Evolutionary conservation across 2,113 vertebrate genomes (phyloP), one percentile per base, ranked within the genome.

Genomic region (Scopus umbretta): DNA sequence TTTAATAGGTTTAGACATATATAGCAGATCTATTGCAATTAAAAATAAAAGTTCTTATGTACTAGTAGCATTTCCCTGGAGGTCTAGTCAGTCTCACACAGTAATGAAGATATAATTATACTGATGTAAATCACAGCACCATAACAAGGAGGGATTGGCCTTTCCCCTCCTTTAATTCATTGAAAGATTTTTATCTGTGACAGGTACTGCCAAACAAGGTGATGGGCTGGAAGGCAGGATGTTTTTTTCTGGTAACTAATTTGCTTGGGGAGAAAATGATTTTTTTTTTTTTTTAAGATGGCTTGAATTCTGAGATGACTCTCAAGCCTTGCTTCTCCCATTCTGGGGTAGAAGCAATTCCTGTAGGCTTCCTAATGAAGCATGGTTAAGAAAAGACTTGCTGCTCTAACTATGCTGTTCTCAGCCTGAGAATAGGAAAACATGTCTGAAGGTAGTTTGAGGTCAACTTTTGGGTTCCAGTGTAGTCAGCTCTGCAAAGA

Each of bases 91-190:
- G 85, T 98, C 97, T 98, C 91, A 97, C 96, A 95, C 90, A 94
- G 97, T 95, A 97, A 97, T 88, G 97, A 98, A 98, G 97, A 98
- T 97, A 94, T 97, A 97, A 98, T 98, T 98, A 98, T 95, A 97
- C 97, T 97, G 97, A 98, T 98, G 98, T 97, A 98, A 98, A 98
- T 98, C 92, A n/a, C 86, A 96, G 96, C 75, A 63, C 95, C 96
- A 95, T 97, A 98, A 96, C 97, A 96, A 87, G 88, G 56, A 97
- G 97, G 96, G 96, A 95, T 92, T 97, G 97, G 95, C 97, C 97
- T 98, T 98, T 98, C 94, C 90, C 96, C 95, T 97, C 81, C 79
- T 86, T 96, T 97, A 96, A 98, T 97, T 98, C 97, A 94, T 79
- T 75, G 85, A 79, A 96, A 98, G 98, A 98, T 98, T 96, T 96